Conservation (phyloP, 1,140 invertebrate species). For the Lethrus apterus region DNA sequence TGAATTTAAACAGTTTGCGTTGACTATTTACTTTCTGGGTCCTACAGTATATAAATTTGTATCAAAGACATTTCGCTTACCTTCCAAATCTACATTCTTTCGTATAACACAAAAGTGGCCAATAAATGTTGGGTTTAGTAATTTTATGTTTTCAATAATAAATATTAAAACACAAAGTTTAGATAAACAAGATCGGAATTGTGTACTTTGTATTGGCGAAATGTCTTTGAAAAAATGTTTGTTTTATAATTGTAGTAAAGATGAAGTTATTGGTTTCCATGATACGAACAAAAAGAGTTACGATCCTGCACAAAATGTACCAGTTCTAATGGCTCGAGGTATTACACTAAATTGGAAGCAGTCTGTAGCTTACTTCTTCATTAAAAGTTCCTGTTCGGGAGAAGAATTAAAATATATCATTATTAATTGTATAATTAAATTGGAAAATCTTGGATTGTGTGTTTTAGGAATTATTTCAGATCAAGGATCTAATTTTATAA, state of each 20-base stretch:
- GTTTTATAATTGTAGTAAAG: constrained; percentile 6
- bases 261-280: constrained; percentile 11
- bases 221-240: constrained; percentile 5
- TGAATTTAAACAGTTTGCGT: constrained; percentile 15
- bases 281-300: neutral
- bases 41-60: constrained; percentile 7
- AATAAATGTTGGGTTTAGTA: constrained; percentile 1
- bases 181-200: neutral
- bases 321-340: neutral
- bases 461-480: too few species aligned
- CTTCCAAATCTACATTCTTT: constrained; percentile 1
- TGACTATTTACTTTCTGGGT: constrained; percentile 12
- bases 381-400: neutral
- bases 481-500: too few species aligned
- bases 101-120: neutral
- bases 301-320: neutral
- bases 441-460: too few species aligned
- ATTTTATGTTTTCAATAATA: constrained; percentile 7
- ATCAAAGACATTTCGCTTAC: constrained; percentile 9
- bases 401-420: too few species aligned
- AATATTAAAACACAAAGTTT: neutral
- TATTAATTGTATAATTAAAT: too few species aligned
- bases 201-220: constrained; percentile 11
- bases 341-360: neutral
- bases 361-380: neutral